Evolutionary conservation across 2,888 invertebrate genomes (phyloP).

Genomic region (Eilema caniola): DNA sequence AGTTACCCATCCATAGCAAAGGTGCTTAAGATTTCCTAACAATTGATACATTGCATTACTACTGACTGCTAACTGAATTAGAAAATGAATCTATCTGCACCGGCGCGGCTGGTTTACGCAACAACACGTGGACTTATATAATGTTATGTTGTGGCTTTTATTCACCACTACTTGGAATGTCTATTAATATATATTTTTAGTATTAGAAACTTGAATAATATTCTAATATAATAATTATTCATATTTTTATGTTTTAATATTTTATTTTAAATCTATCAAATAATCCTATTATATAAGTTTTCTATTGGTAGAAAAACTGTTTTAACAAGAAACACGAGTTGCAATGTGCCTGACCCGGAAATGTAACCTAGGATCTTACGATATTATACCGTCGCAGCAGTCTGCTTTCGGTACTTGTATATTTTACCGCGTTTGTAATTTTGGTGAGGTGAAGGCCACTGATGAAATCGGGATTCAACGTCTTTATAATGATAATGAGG

Average conservation of each 20-base stretch:
- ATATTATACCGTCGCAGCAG: not conserved
- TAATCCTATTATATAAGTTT: not conserved
- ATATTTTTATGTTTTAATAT: not conserved
- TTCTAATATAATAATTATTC: not conserved
- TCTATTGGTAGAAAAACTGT: not conserved
- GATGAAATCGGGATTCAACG: too few relatives aligned
- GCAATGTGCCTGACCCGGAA: not conserved
- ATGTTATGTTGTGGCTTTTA: not conserved
- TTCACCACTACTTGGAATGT: not conserved
- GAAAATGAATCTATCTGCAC: not conserved
- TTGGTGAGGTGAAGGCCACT: too few relatives aligned
- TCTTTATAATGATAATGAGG: too few relatives aligned
- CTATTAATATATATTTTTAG: not conserved
- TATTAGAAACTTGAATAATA: not conserved
- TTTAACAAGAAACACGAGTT: not conserved
- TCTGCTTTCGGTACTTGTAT: not conserved
- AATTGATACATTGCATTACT: not conserved
- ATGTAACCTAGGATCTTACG: not conserved
- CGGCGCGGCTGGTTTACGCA: not conserved
- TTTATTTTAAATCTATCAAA: not conserved
- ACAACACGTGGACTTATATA: constrained; percentile 3
- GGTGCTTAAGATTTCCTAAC: not conserved
- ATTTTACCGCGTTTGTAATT: too few relatives aligned
- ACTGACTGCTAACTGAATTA: not conserved
- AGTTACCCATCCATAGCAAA: not conserved